Evolutionary conservation across 1,140 invertebrate species (phyloP).

Genomic region (Drosophila varians): DNA sequence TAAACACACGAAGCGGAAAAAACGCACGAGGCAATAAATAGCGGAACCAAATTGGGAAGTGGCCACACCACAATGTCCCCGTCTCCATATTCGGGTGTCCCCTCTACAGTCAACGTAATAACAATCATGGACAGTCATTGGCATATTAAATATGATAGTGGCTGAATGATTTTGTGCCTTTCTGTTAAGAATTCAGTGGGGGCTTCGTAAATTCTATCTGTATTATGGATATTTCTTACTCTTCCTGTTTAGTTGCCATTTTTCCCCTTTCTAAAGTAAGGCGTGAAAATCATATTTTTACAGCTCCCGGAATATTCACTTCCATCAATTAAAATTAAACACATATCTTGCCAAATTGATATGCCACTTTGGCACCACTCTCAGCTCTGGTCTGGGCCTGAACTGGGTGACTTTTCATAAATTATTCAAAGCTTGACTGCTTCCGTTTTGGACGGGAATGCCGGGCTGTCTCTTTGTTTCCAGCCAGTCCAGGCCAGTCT

Average conservation of each 20-base stretch:
- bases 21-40: constrained; percentile 54
- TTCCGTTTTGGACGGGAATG: constrained; percentile 70
- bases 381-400: no score
- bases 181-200: no score
- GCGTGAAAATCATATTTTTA: constrained; percentile 46
- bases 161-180: constrained; percentile 19
- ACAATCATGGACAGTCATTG: constrained; percentile 41
- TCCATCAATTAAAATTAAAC: not conserved
- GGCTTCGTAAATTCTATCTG: not conserved
- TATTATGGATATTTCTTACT: no score
- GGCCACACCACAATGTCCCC: constrained; percentile 48
- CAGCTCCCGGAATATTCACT: constrained; percentile 4
- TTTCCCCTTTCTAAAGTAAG: constrained; percentile 6
- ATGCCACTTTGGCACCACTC: constrained; percentile 65
- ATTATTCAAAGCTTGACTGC: constrained; percentile 79
- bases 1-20: constrained; percentile 48
- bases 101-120: constrained; percentile 16
- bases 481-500: not conserved
- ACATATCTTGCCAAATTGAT: constrained; percentile 43
- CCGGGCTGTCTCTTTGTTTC: constrained; percentile 6
- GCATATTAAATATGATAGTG: constrained; percentile 60
- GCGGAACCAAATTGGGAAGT: constrained; percentile 83
- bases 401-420: constrained; percentile 60
- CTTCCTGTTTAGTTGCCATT: not conserved
- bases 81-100: constrained; percentile 54